Base-by-base conservation (phyloP, 2,888 invertebrate species). In the Drosophila borealis region DNA sequence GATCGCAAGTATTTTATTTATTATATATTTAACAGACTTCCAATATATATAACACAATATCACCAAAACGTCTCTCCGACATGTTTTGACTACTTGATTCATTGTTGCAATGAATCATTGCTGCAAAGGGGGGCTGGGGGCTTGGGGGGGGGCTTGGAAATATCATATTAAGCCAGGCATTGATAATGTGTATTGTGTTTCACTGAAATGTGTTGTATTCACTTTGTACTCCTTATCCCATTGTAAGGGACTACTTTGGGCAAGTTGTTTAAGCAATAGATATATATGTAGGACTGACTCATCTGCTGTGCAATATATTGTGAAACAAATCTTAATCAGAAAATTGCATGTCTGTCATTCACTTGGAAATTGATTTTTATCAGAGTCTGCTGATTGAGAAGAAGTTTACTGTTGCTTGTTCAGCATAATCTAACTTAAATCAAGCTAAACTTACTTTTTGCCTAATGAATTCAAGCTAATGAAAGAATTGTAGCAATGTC, bases 61-160 rank as follows among this genome's bases (percentile, higher is more conserved):
- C 13, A 36, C 4, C n/a, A 17, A 37, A 36, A 5, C 6, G 10
- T 46, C 39, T 46, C 4, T 17, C 9, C 33, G 34, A 25, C 41
- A 29, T 29, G 29, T 8, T 8, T 29, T 29, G 29, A 29, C 29
- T 21, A 21, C 13, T 46, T 11, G 11, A 29, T 19, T 42, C n/a
- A 42, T 19, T 63, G 11, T 4, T 6, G n/a, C 11, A 11, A 33
- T 64, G 50, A 63, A 19, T 63, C 44, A 63, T 33, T 19, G 8
- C n/a, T 13, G 6, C 10, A 36, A 61, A 41, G 46, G 2, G 21
- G 5, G 11, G 44, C 19, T 19, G 25, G 25, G 25, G 25, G 5
- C 25, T 25, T 25, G 25, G n/a, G n/a, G n/a, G 17, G 17, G 17
- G 17, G 17, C 17, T 17, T 17, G 17, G 25, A 25, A 25, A 29